Conservation (phyloP, 30 jellyfish, hydroid and myxozoan species). For the Cassiopea andromeda region DNA sequence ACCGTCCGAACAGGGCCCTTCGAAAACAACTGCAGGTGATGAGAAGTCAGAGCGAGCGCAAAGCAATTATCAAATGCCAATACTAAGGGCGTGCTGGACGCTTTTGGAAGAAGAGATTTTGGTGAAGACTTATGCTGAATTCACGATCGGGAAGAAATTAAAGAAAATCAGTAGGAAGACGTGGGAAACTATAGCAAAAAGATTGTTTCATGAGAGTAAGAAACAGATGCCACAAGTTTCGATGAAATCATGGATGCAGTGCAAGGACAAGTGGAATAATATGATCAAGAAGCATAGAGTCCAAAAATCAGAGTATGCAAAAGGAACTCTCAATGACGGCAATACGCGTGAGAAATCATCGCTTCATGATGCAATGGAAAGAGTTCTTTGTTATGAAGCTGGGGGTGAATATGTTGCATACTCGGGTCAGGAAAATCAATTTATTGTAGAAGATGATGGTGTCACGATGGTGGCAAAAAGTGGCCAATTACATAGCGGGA, state of each 20-base stretch:
- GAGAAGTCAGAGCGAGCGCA: not conserved
- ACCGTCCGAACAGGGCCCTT: not conserved
- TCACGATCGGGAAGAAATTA: constrained; percentile 34
- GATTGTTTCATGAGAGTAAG: constrained; percentile 28
- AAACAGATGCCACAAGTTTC: constrained; percentile 44
- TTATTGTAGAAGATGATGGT: not conserved
- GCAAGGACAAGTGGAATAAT: constrained; percentile 66
- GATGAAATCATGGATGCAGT: constrained; percentile 65
- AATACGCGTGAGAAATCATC: constrained; percentile 20
- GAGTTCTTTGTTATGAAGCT: constrained; percentile 9
- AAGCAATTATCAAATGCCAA: constrained; percentile 16
- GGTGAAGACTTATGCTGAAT: constrained; percentile 43
- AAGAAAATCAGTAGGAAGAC: constrained; percentile 39
- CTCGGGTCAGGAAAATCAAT: constrained; percentile 31
- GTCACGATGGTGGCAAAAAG: constrained; percentile 7
- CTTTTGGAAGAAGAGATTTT: constrained; percentile 39
- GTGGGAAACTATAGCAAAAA: constrained; percentile 48
- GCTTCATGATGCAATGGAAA: constrained; percentile 41
- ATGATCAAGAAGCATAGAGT: constrained; percentile 54
- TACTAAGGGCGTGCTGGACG: constrained; percentile 63
- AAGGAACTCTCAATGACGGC: constrained; percentile 1
- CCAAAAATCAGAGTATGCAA: constrained; percentile 6
- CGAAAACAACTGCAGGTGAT: not conserved
- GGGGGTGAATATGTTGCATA: not conserved
- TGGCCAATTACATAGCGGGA: not conserved